These are phyloP conservation scores for Antrozous pallidus DNA, from an alignment of 2,797 vertebrate species.

Conservation along the genomic window DNA sequence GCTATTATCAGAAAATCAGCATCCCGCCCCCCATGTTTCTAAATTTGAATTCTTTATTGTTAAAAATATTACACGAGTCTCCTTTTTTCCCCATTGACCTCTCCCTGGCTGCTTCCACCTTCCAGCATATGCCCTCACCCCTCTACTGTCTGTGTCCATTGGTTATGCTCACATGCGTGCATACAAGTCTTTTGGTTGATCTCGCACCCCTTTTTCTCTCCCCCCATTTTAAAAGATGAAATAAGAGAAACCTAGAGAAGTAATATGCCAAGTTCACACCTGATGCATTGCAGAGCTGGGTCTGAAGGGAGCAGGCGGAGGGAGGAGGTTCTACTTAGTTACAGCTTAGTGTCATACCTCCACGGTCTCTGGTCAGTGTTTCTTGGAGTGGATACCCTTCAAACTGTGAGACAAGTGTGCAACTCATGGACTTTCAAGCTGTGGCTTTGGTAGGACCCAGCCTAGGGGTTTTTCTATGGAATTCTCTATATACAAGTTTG, in stretches of 20 bases:
- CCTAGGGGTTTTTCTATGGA: slow-evolving; percentile 2
- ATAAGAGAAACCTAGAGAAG: neutral
- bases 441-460: neutral
- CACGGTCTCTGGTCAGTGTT: neutral
- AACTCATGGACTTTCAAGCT: neutral
- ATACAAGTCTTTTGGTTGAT: too few relatives aligned
- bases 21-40: neutral
- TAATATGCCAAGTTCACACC: neutral
- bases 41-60: neutral
- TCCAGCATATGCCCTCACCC: too few relatives aligned
- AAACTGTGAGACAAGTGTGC: neutral
- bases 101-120: too few relatives aligned
- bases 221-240: neutral
- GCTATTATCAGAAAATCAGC: neutral
- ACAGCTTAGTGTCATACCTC: neutral
- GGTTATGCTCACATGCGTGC: too few relatives aligned
- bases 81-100: too few relatives aligned
- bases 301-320: neutral
- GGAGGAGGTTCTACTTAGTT: too few relatives aligned
- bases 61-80: too few relatives aligned
- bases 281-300: neutral
- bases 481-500: slow-evolving; percentile 15
- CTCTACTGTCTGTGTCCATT: too few relatives aligned
- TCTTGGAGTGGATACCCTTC: neutral
- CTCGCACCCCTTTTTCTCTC: neutral